A percentile compares a stretch with the other conserved stretches of the same genome.
Evolutionary conservation across 2,888 invertebrate genomes (phyloP).

Genomic region (Drosophila neonasuta): DNA sequence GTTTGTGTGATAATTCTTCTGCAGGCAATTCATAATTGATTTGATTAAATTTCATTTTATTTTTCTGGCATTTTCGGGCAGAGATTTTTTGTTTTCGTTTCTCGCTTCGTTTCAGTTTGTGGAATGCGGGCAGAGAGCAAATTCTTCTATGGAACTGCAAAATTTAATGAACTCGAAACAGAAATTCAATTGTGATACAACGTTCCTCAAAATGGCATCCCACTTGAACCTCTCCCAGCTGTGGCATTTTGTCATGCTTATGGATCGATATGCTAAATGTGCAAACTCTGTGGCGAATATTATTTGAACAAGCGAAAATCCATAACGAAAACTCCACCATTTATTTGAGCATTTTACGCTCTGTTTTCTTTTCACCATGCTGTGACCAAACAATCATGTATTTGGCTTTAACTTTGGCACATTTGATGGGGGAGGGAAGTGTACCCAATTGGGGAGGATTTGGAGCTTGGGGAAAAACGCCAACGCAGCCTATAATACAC

Average conservation of each 20-base stretch:
- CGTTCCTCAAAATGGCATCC: conserved; percentile 5
- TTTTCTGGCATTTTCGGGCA: conserved; percentile 4
- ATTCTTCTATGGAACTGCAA: conserved; percentile 12
- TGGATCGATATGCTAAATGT: conserved; percentile 19
- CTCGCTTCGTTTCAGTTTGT: background rate
- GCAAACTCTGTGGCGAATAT: conserved; percentile 29
- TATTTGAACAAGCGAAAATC: conserved; percentile 19
- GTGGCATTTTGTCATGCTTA: conserved; percentile 7
- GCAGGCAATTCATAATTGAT: conserved; percentile 40
- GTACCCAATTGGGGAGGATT: conserved; percentile 21
- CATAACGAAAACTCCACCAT: conserved; percentile 28
- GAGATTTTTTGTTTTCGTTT: conserved; percentile 14
- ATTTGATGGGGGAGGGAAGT: background rate
- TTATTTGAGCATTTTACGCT: conserved; percentile 7
- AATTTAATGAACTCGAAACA: conserved; percentile 12
- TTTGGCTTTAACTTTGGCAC: background rate
- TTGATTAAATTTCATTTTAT: conserved; percentile 42
- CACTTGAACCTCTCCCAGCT: conserved; percentile 5
- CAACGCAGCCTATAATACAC: background rate
- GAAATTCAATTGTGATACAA: conserved; percentile 11
- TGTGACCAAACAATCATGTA: conserved; percentile 16
- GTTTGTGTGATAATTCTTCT: conserved; percentile 20
- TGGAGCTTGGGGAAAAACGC: background rate
- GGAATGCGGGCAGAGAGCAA: conserved; percentile 26
- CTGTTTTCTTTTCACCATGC: conserved; percentile 8